phyloP scores from a whole-genome alignment of 2,888 invertebrate genomes.

The Heliconius charithonia region DNA sequence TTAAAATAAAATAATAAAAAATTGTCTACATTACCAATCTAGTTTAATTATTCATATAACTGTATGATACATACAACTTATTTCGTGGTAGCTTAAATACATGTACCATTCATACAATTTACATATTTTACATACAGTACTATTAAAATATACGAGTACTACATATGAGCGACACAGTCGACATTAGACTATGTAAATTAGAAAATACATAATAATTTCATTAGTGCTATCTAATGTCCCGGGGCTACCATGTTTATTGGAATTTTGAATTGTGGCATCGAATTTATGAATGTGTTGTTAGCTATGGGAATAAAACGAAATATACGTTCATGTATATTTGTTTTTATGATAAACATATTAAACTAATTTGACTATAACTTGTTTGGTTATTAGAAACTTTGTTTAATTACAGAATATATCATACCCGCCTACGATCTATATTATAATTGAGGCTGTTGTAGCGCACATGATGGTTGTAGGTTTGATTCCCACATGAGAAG shows the following conservation, averaged over 20 bases:
- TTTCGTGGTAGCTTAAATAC: not conserved
- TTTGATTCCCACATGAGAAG: not conserved
- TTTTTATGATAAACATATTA: slow-evolving; percentile 6
- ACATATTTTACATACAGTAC: not conserved
- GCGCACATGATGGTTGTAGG: not conserved
- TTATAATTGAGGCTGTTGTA: too few relatives aligned
- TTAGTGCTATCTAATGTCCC: slow-evolving; percentile 31
- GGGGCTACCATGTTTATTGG: slow-evolving; percentile 32
- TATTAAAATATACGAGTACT: not conserved
- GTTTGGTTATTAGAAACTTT: not conserved
- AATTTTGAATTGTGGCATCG: slow-evolving; percentile 31
- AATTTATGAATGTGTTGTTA: slow-evolving; percentile 27
- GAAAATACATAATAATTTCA: slow-evolving; percentile 29
- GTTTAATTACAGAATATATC: not conserved
- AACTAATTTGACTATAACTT: not conserved
- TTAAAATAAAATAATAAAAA: too few relatives aligned
- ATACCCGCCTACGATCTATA: too few relatives aligned
- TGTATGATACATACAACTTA: not conserved
- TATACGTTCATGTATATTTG: not conserved
- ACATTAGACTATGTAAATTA: slow-evolving; percentile 21
- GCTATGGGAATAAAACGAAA: slow-evolving; percentile 16
- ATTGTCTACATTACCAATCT: too few relatives aligned
- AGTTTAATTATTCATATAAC: too few relatives aligned
- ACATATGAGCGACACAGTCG: not conserved
- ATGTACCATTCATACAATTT: not conserved